phyloP scores from a whole-genome alignment of 2,113 vertebrate species.

The Nanorana parkeri region DNA sequence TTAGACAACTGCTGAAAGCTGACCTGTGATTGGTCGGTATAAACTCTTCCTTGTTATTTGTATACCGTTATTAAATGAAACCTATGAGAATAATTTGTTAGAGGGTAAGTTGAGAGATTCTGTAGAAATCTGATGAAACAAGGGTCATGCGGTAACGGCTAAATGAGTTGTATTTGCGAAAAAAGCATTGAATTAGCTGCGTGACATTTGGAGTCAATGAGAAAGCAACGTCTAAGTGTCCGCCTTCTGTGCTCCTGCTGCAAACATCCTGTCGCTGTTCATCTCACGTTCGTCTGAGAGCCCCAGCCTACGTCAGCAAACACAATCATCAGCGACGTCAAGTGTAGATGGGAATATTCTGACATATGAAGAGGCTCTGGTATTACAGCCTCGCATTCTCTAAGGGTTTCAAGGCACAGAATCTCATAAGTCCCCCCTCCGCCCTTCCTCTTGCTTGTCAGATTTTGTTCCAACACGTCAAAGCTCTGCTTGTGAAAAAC shows the following conservation, averaged over 20 bases:
- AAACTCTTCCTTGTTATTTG: too few relatives aligned
- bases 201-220: neutral
- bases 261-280: neutral
- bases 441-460: neutral
- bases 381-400: neutral
- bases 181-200: too few relatives aligned
- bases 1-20: too few relatives aligned
- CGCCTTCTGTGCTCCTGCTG: neutral
- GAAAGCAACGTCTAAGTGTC: neutral
- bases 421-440: neutral
- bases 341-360: conserved; percentile 10
- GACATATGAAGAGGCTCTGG: conserved; percentile 16
- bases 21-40: too few relatives aligned
- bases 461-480: neutral
- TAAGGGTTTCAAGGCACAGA: neutral
- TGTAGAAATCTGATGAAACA: too few relatives aligned
- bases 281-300: neutral
- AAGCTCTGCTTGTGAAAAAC: neutral
- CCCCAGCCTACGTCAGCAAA: conserved; percentile 12
- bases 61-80: too few relatives aligned
- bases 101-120: too few relatives aligned
- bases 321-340: conserved; percentile 36
- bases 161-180: too few relatives aligned
- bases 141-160: too few relatives aligned
- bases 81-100: too few relatives aligned